Conservation (phyloP, 2,888 invertebrate species). For the Clitarchus hookeri region DNA sequence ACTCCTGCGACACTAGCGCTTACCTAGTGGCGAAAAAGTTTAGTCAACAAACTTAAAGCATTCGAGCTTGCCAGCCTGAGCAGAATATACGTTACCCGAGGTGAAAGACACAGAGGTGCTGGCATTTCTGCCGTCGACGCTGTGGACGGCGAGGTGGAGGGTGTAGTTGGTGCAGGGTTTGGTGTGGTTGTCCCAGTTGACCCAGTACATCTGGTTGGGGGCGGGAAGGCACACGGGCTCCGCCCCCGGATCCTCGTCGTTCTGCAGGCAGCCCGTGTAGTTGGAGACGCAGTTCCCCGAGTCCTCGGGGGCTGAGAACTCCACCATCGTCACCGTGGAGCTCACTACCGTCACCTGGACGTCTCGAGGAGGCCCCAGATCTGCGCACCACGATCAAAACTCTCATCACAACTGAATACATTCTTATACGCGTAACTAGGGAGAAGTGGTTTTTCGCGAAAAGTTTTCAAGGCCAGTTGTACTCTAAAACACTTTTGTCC, state of each 20-base stretch:
- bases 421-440: too few relatives aligned
- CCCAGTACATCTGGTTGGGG: background rate
- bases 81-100: background rate
- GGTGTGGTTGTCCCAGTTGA: background rate
- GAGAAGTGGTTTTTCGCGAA: too few relatives aligned
- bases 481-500: too few relatives aligned
- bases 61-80: too few relatives aligned
- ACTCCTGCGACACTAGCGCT: too few relatives aligned
- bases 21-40: too few relatives aligned
- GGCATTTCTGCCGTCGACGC: background rate
- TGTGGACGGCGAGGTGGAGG: background rate
- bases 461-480: too few relatives aligned
- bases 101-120: background rate
- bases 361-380: background rate
- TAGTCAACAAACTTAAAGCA: too few relatives aligned
- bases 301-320: background rate
- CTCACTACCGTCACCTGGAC: background rate
- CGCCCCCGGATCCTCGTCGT: background rate
- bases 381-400: background rate
- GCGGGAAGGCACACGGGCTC: background rate
- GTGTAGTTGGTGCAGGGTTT: background rate
- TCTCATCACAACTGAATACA: too few relatives aligned
- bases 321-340: background rate
- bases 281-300: background rate
- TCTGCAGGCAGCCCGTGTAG: background rate